A percentile compares a stretch with the other conserved stretches of the same genome.
Evolutionary conservation across 2,888 invertebrate genomes (phyloP).

Genomic region (Nesidiocoris tenuis): DNA sequence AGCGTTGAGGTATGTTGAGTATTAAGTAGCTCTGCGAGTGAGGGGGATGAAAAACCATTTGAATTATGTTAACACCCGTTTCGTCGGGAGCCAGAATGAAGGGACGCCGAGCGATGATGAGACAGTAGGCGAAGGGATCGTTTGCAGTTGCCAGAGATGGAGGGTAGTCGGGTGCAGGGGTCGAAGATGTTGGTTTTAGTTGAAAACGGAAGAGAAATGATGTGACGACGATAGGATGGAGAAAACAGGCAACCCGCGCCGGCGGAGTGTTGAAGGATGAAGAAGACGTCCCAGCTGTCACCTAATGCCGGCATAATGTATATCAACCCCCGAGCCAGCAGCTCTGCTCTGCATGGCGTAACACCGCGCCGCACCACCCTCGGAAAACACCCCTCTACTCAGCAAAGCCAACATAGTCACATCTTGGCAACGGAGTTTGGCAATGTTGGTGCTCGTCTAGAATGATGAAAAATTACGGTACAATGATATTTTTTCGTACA

Average conservation of each 20-base stretch:
- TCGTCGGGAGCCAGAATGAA: neutral
- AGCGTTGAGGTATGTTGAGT: constrained; percentile 14
- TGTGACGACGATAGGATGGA: neutral
- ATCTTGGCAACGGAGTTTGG: too few relatives aligned
- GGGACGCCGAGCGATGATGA: neutral
- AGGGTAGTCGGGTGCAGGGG: neutral
- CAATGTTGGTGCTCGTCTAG: too few relatives aligned
- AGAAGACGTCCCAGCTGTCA: constrained; percentile 39
- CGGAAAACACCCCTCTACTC: neutral
- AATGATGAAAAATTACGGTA: too few relatives aligned
- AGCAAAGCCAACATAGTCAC: too few relatives aligned
- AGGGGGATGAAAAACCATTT: constrained; percentile 25
- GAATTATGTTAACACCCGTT: constrained; percentile 31
- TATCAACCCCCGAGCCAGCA: constrained; percentile 14
- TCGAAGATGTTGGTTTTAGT: neutral
- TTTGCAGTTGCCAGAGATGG: neutral
- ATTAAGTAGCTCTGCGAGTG: constrained; percentile 13
- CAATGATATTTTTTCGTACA: too few relatives aligned
- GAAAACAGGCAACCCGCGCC: neutral
- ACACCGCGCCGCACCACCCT: neutral
- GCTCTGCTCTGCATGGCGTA: neutral
- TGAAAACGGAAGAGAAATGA: neutral
- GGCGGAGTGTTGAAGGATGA: constrained; percentile 31
- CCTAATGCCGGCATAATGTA: constrained; percentile 41
- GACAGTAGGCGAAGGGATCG: neutral